These are phyloP conservation scores for Exaiptasia diaphana DNA, from an alignment of 64 coral and sea anemone genomes.

Conservation along the genomic window DNA sequence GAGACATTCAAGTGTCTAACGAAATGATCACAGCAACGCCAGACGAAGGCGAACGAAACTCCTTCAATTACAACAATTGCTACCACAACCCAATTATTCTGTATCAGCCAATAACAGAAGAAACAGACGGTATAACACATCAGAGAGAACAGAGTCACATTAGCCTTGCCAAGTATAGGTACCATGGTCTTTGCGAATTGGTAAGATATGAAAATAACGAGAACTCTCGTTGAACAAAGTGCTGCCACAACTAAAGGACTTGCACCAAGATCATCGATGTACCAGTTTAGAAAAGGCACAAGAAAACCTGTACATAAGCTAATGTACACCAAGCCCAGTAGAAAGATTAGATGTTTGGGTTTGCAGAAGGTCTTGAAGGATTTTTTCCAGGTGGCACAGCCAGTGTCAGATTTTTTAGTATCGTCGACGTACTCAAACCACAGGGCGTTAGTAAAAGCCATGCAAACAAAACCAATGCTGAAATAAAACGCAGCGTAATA, in stretches of 20 bases:
- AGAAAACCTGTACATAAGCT: slow-evolving; percentile 78
- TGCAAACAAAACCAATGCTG: slow-evolving; percentile 56
- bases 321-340: slow-evolving; percentile 40
- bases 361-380: slow-evolving; percentile 18
- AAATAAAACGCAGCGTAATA: slow-evolving; percentile 60
- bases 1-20: slow-evolving; percentile 22
- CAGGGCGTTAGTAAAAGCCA: slow-evolving; percentile 33
- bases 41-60: slow-evolving; percentile 60
- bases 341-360: slow-evolving; percentile 37
- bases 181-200: slow-evolving; percentile 31
- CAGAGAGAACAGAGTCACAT: slow-evolving; percentile 46
- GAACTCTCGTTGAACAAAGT: slow-evolving; percentile 50
- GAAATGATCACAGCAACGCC: slow-evolving; percentile 75
- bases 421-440: slow-evolving; percentile 59
- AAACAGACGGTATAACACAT: slow-evolving; percentile 55
- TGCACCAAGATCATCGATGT: slow-evolving; percentile 78
- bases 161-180: slow-evolving; percentile 16
- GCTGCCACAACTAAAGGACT: slow-evolving; percentile 66
- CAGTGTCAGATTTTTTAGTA: background rate
- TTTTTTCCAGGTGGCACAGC: background rate
- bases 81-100: slow-evolving; percentile 53
- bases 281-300: slow-evolving; percentile 83
- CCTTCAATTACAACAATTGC: slow-evolving; percentile 62
- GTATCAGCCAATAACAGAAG: slow-evolving; percentile 55
- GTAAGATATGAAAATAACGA: slow-evolving; percentile 51